Base-by-base conservation (phyloP, 2,888 invertebrate genomes). In the Hydropsyche betteni region DNA sequence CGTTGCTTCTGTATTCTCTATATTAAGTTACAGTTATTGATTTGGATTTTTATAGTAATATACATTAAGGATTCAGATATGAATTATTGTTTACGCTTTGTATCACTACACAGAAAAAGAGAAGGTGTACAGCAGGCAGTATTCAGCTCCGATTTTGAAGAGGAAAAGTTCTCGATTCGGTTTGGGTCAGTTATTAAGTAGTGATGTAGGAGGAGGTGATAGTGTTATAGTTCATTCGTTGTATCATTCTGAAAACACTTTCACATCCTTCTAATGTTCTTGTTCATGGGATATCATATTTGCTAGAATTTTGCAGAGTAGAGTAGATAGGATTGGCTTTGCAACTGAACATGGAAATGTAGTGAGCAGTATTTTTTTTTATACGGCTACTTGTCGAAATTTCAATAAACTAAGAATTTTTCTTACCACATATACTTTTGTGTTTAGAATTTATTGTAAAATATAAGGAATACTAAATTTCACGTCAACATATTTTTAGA, bases 111-210 rank as follows among this genome's bases (percentile, higher is more conserved):
- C 89, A 88, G 93, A 93, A 81, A 94, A 94, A 84, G 95, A 95
- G 85, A 95, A 94, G 85, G 91, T 94, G 80, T 94, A 95, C 86
- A 93, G 91, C 82, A 92, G 98, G 7, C 98, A 98, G 87, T 94
- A 95, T 84, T 97, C 97, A 24, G 97, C 97, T 68, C 97, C 98
- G n/a, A 92, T 97, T 82, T 90, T 97, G 81, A 96, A 96, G 86
- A 90, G 96, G 86, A 96, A 96, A 89, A 95, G 94, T 80, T 96
- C 96, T 79, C 92, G 94, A 81, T 95, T 97, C 85, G 95, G 96
- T 81, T 89, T 96, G 86, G 95, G 95, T 86, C 93, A 94, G 91
- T 91, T 93, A 86, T 33, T 91, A 89, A 90, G 88, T 86, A 83
- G 24, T 8, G 38, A 50, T 44, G 7, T 53, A 50, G 72, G 44